Conservation (phyloP, 2,113 vertebrate species). For the Noturus placidus region DNA sequence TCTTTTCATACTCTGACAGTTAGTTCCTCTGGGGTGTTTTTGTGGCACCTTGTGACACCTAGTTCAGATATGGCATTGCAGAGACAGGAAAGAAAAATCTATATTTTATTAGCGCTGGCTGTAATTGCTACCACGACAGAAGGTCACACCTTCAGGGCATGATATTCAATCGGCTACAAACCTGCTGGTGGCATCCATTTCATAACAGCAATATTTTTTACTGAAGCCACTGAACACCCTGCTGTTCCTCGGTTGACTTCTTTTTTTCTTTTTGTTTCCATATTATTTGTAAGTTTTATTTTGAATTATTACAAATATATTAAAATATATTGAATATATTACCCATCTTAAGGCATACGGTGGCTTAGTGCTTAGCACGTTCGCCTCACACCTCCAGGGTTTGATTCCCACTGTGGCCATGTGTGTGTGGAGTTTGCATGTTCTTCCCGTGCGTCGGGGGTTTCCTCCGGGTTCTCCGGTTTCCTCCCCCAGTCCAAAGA, state of each 20-base stretch:
- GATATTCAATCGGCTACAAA: conserved; percentile 40
- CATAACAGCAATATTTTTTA: not conserved
- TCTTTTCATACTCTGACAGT: conserved; percentile 55
- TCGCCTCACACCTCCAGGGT: no score
- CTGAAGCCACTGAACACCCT: not conserved
- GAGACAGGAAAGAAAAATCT: conserved; percentile 67
- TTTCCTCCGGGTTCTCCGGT: no score
- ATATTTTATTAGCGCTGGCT: conserved; percentile 73
- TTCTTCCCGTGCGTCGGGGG: no score
- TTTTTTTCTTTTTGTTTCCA: not conserved
- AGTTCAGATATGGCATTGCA: conserved; percentile 62
- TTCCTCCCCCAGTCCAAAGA: no score
- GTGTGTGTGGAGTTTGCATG: no score
- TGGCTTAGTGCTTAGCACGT: no score
- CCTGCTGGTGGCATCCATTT: conserved; percentile 21
- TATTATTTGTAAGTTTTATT: not conserved
- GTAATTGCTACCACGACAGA: conserved; percentile 70
- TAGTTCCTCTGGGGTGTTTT: conserved; percentile 54
- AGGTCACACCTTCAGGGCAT: conserved; percentile 67
- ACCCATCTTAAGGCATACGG: no score
- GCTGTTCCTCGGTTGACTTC: not conserved
- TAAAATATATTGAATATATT: not conserved
- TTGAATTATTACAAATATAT: no score
- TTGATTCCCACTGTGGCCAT: no score
- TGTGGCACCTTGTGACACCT: conserved; percentile 43